Base-by-base conservation (phyloP, 2,888 invertebrate species). In the Ophion costatus region DNA sequence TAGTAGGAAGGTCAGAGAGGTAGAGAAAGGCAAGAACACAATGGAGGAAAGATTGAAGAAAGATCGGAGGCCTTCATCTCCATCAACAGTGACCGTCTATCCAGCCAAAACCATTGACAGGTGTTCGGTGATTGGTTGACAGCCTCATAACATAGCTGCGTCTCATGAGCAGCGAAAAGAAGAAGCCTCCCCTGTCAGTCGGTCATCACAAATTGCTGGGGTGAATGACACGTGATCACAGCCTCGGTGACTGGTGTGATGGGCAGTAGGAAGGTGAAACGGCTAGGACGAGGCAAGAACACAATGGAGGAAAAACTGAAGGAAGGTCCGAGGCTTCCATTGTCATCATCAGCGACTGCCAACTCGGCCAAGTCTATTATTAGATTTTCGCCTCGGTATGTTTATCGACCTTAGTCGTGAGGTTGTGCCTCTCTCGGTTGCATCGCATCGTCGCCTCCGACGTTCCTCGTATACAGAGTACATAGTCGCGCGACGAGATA, bases 351-450 rank as follows among this genome's bases (percentile, higher is more conserved):
- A 80, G 73, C 78, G 59, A 73, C 81, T 69, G 83, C 85, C 83
- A 80, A 85, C 81, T 81, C 85, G 59, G 85, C 85, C 75, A 42
- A 33, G 73, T 81, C 85, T 86, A 81, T 81, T 85, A 85, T 85
- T 85, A 85, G 82, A 76, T 76, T 80, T 83, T 80, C 24, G 61
- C 63, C 45, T 80, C 9, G 4, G 81, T 81, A 75, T 70, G 83
- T 83, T 69, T 80, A 81, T 85, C 81, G 83, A 83, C 81, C 73
- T 80, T 83, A 64, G 82, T 85, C 84, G 83, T 85, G 83, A 83
- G 71, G 83, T 76, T 76, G 76, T n/a, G 69, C 69, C 45, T 45
- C 24, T 10, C 29, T 51, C 33, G 70, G 51, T 42, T 45, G 63
- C 71, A 71, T 56, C 76, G 74, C 59, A 29, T 29, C 63, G 67